A percentile compares a stretch with the other conserved stretches of the same genome.
Evolutionary conservation across 2,888 invertebrate genomes (phyloP).

Genomic region (Cataglyphis altisquamis): DNA sequence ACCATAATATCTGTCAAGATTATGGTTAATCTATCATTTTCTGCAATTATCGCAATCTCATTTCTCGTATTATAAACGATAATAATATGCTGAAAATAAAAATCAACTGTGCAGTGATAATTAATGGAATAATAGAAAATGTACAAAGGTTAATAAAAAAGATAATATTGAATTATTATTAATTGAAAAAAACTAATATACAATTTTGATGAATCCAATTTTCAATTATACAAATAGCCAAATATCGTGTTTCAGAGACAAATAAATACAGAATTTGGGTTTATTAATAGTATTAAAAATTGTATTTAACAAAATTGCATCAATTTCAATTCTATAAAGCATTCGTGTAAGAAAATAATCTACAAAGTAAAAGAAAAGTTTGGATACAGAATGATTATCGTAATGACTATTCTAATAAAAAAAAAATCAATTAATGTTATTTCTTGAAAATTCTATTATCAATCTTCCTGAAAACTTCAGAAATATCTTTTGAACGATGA

Average conservation of each 20-base stretch:
- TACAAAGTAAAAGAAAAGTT: background rate
- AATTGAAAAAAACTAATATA: background rate
- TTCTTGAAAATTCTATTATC: slow-evolving; percentile 21
- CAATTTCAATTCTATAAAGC: background rate
- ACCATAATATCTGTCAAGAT: slow-evolving; percentile 27
- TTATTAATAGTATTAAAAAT: background rate
- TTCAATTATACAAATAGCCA: background rate
- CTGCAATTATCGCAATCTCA: background rate
- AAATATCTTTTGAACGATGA: slow-evolving; percentile 36
- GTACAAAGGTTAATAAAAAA: background rate
- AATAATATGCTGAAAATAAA: background rate
- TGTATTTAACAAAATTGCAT: background rate
- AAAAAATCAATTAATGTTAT: background rate
- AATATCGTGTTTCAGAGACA: background rate
- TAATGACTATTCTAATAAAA: background rate
- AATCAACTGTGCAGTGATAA: background rate
- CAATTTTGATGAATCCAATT: background rate
- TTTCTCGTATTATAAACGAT: background rate
- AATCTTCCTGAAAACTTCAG: background rate
- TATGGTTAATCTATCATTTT: slow-evolving; percentile 6
- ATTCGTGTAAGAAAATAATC: background rate
- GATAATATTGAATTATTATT: background rate
- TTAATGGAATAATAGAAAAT: background rate
- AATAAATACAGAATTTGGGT: background rate
- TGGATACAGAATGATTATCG: background rate